phyloP scores from a whole-genome alignment of 2,797 vertebrate genomes.

The Octomys mimax region DNA sequence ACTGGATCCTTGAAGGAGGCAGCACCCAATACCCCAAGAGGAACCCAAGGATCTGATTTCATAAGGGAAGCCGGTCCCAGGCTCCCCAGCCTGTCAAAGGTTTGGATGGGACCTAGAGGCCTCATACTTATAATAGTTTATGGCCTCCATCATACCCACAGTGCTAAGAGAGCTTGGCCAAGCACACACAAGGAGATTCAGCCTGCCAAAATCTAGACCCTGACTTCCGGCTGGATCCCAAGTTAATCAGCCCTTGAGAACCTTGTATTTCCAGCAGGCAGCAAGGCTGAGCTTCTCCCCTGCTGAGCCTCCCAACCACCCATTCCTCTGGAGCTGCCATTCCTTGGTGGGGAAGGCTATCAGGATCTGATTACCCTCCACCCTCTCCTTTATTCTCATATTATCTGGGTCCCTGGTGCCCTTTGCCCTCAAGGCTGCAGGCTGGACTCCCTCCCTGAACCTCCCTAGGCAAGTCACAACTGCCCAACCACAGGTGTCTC shows the following conservation, averaged over 20 bases:
- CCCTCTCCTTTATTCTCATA: background rate
- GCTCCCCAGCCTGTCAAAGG: background rate
- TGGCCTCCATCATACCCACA: background rate
- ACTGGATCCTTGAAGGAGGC: background rate
- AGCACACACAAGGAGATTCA: fast-evolving
- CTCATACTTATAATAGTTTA: fast-evolving
- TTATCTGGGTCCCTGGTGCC: background rate
- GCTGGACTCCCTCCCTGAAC: background rate
- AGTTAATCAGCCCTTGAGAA: background rate
- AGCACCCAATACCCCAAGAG: too few relatives aligned
- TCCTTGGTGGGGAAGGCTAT: background rate
- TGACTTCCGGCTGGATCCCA: background rate
- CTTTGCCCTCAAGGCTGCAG: background rate
- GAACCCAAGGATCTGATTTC: fast-evolving
- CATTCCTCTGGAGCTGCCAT: background rate
- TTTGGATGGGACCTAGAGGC: background rate
- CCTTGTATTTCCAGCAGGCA: background rate
- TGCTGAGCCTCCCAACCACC: background rate
- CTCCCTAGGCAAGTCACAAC: background rate
- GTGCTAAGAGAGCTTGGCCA: background rate
- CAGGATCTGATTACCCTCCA: background rate
- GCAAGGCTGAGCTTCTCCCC: too few relatives aligned
- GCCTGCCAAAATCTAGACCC: background rate
- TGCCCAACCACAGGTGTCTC: background rate
- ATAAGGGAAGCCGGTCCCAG: background rate